Evolutionary conservation across 2,888 invertebrate species (phyloP).

Genomic region (Tortricodes alternella): DNA sequence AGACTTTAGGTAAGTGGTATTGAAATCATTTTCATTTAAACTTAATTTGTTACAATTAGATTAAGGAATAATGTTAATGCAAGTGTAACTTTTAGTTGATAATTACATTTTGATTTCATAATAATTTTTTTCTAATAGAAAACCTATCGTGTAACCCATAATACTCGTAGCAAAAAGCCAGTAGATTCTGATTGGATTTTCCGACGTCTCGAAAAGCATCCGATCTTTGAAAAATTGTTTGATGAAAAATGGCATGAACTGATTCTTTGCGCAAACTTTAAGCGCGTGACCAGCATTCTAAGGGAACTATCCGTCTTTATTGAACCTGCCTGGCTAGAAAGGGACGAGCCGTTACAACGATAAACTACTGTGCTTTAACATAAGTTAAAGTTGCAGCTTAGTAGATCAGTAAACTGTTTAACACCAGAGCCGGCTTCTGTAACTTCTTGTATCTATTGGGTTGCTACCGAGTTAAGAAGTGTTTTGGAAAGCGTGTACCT

Average conservation of each 20-base stretch:
- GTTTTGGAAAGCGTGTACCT: too few species aligned
- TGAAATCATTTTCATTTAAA: background rate
- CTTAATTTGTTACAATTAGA: conserved; percentile 1
- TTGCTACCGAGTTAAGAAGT: too few species aligned
- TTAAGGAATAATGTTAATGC: conserved; percentile 24
- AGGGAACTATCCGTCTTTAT: conserved; percentile 1
- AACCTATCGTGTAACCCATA: too few species aligned
- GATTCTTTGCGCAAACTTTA: conserved; percentile 1
- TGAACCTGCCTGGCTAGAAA: background rate
- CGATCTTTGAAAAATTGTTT: background rate
- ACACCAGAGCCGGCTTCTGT: too few species aligned
- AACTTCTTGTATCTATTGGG: too few species aligned
- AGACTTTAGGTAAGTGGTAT: background rate
- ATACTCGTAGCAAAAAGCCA: too few species aligned
- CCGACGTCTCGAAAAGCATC: background rate
- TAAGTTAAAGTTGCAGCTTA: background rate
- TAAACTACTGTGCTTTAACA: background rate
- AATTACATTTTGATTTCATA: background rate
- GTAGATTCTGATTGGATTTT: background rate
- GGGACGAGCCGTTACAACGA: background rate
- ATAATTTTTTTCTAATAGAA: background rate
- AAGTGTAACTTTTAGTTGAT: conserved; percentile 20
- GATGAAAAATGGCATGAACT: conserved; percentile 6
- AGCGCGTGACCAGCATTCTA: conserved; percentile 11
- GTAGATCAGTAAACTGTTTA: background rate